A percentile compares a stretch with the other conserved stretches of the same genome.
These are phyloP conservation scores for Malurus leucopterus DNA, from an alignment of 2,797 vertebrate genomes.

Conservation along the genomic window DNA sequence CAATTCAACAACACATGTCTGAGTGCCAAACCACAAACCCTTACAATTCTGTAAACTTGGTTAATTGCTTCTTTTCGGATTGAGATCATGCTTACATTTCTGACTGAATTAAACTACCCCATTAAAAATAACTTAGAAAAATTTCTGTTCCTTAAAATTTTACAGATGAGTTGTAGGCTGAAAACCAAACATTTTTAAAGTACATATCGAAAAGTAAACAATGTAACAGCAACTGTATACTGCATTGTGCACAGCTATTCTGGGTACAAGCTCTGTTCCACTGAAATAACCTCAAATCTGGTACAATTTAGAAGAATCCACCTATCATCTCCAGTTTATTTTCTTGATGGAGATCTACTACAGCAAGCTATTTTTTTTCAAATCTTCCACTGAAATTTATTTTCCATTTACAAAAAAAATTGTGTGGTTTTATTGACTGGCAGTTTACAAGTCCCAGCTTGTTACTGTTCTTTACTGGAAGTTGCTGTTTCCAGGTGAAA, in stretches of 20 bases:
- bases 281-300: neutral
- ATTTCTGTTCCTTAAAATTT: constrained; percentile 27
- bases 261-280: neutral
- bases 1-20: constrained; percentile 21
- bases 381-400: neutral
- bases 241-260: neutral
- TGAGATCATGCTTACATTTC: constrained; percentile 30
- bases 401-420: constrained; percentile 5
- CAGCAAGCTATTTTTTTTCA: neutral
- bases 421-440: neutral
- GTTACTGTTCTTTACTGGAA: neutral
- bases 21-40: constrained; percentile 20
- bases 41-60: neutral
- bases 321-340: neutral
- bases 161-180: constrained; percentile 15
- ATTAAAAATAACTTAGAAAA: constrained; percentile 34
- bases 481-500: neutral
- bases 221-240: neutral
- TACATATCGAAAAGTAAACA: constrained; percentile 2
- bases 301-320: neutral
- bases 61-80: constrained; percentile 3
- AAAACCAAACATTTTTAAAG: constrained; percentile 9
- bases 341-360: neutral
- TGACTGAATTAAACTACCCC: neutral
- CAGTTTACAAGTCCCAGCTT: neutral